Percentiles rank a stretch among this genome's conserved stretches.
Evolutionary conservation across 1,140 invertebrate species (phyloP).

Genomic region (Scylla paramamosain): DNA sequence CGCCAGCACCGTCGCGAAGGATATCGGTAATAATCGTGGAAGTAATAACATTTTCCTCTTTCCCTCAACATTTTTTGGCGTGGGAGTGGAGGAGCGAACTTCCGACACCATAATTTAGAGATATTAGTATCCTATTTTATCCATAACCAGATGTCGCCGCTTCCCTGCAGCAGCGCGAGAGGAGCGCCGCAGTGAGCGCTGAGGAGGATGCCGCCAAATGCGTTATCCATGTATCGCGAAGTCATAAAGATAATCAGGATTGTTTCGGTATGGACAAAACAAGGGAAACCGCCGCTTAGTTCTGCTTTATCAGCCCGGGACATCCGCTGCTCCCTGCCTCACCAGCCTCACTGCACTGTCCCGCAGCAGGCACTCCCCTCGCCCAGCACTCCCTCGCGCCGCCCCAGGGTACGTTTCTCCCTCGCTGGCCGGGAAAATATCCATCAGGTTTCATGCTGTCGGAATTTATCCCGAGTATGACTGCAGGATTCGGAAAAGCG

Average conservation of each 20-base stretch:
- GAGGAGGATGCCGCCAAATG: slow-evolving; percentile 52
- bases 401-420: not conserved
- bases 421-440: not conserved
- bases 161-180: slow-evolving; percentile 8
- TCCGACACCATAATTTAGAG: slow-evolving; percentile 28
- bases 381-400: not conserved
- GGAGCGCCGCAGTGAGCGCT: not conserved
- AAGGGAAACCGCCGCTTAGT: slow-evolving; percentile 27
- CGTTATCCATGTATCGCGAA: slow-evolving; percentile 60
- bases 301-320: slow-evolving; percentile 25
- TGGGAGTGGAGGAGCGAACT: slow-evolving; percentile 11
- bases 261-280: slow-evolving; percentile 49
- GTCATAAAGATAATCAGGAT: slow-evolving; percentile 63
- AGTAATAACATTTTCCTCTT: slow-evolving; percentile 2
- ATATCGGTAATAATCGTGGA: slow-evolving; percentile 2
- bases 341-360: not conserved
- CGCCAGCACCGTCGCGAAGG: not conserved
- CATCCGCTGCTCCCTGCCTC: slow-evolving; percentile 15
- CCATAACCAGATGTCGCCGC: not conserved
- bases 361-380: not conserved
- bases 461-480: not conserved
- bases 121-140: not conserved
- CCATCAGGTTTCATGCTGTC: not conserved
- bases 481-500: slow-evolving; percentile 47
- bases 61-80: not conserved